Conservation (phyloP, 2,888 invertebrate species). For the Torymus auratus region DNA sequence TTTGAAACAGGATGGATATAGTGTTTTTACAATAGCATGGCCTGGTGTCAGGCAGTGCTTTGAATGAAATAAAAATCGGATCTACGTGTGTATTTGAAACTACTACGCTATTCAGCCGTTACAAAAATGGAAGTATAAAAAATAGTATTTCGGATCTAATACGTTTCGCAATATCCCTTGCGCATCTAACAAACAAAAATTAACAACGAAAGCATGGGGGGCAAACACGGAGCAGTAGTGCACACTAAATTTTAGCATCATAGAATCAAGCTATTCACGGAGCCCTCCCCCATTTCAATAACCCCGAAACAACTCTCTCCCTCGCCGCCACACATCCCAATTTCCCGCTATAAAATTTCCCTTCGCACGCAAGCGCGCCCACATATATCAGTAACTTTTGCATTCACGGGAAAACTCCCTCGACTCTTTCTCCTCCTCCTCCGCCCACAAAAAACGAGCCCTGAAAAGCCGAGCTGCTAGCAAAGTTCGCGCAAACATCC, state of each 20-base stretch:
- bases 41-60: background rate
- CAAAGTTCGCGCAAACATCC: background rate
- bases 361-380: background rate
- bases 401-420: conserved; percentile 17
- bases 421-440: background rate
- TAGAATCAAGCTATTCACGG: conserved; percentile 4
- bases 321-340: conserved; percentile 20
- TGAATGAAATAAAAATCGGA: too few species aligned
- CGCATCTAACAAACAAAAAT: too few species aligned
- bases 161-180: too few species aligned
- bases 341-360: conserved; percentile 22
- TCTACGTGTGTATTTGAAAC: too few species aligned
- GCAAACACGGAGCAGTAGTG: too few species aligned
- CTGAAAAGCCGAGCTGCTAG: background rate
- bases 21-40: too few species aligned
- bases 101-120: too few species aligned
- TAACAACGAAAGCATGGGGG: too few species aligned
- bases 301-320: conserved; percentile 21
- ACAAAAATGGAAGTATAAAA: too few species aligned
- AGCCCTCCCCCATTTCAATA: conserved; percentile 7
- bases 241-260: background rate
- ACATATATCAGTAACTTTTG: conserved; percentile 31
- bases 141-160: too few species aligned
- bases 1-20: too few species aligned
- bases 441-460: background rate